A percentile compares a stretch with the other conserved stretches of the same genome.
Conservation (phyloP, 2,113 vertebrate genomes). For the Poicephalus gulielmi region DNA sequence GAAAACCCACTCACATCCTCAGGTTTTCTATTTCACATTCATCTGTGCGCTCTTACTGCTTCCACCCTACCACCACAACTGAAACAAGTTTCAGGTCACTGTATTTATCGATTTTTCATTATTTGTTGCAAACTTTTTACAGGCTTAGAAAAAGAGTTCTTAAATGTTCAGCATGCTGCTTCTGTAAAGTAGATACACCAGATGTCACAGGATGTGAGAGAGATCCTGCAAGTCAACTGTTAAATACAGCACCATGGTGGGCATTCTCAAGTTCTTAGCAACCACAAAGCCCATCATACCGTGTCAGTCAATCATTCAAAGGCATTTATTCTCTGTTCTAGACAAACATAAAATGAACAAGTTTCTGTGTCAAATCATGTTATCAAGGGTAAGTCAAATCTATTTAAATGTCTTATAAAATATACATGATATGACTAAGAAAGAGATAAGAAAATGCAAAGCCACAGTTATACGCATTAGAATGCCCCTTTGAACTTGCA, state of each 20-base stretch:
- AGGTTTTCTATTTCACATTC: background rate
- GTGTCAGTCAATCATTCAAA: background rate
- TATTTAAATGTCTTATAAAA: background rate
- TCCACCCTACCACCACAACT: accelerated
- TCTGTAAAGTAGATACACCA: background rate
- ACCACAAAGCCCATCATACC: background rate
- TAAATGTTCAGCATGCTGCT: background rate
- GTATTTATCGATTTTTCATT: background rate
- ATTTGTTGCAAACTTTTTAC: background rate
- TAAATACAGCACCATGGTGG: background rate
- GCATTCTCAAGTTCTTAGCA: background rate
- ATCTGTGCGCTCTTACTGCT: background rate
- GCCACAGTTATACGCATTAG: background rate
- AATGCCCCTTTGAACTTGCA: background rate
- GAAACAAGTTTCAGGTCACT: background rate
- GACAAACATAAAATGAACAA: background rate
- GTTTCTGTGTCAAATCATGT: background rate
- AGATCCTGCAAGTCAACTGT: background rate
- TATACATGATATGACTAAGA: background rate
- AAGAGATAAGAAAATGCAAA: background rate
- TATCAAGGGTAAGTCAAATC: background rate
- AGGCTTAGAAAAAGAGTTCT: background rate
- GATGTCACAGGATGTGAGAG: background rate
- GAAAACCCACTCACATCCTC: background rate
- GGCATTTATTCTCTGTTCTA: background rate